A percentile compares a stretch with the other conserved stretches of the same genome.
Conservation (phyloP, 2,888 invertebrate species). For the Dasysyrphus tricinctus region DNA sequence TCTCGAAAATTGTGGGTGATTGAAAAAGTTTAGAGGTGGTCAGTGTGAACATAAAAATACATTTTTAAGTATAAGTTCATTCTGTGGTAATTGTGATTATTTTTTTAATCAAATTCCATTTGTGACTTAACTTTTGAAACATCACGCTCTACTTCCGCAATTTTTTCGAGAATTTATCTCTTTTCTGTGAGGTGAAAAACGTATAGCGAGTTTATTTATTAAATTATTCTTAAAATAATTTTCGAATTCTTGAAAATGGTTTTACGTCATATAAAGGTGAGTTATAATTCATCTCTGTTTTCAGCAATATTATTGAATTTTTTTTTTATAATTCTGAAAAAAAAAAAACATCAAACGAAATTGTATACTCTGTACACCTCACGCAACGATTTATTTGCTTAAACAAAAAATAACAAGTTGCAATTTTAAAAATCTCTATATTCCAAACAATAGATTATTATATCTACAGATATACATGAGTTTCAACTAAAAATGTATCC, state of each 20-base stretch:
- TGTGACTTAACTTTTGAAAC: background rate
- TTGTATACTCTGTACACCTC: background rate
- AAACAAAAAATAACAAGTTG: conserved; percentile 10
- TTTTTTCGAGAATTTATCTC: background rate
- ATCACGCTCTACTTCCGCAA: background rate
- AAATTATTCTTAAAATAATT: background rate
- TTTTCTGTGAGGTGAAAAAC: background rate
- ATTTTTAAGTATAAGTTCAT: background rate
- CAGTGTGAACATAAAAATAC: too few relatives aligned
- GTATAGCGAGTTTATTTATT: background rate
- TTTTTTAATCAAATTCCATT: background rate
- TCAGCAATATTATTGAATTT: conserved; percentile 20
- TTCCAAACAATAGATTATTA: conserved; percentile 12
- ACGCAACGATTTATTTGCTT: background rate
- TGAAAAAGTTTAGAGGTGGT: too few relatives aligned
- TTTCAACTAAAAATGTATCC: background rate
- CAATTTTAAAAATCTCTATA: background rate
- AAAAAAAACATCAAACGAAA: conserved; percentile 24
- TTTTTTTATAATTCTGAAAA: background rate
- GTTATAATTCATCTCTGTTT: conserved; percentile 1
- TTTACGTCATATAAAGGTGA: conserved; percentile 30
- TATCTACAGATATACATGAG: too few relatives aligned
- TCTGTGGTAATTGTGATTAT: background rate
- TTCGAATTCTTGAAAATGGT: background rate
- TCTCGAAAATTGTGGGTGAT: too few relatives aligned